Evolutionary conservation across 2,888 invertebrate genomes (phyloP), one percentile per base, ranked within the genome.

Genomic region (Pristionchus exspectatus): DNA sequence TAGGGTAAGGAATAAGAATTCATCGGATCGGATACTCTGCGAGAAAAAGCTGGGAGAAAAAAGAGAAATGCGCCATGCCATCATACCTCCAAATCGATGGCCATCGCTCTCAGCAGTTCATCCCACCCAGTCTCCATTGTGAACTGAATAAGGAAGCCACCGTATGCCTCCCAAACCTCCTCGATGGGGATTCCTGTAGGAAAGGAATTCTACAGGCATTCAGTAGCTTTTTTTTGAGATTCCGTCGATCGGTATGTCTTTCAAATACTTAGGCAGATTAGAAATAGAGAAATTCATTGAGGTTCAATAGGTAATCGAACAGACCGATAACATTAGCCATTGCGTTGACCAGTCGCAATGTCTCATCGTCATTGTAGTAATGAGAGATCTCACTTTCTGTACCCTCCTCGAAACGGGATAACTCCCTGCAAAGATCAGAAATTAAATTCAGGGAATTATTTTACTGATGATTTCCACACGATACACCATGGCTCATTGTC

Each of bases 111-210:
- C 66, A 95, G 90, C 88, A 95, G 89, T 85, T 95, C 95, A 90
- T 94, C 93, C 95, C 94, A 95, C 2, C 95, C 95, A 12, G 94
- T 95, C 83, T 95, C 95, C 95, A 95, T 95, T 3, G 94, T 94
- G 90, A 93, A 95, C 89, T 95, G 94, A 72, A 95, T 94, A 50
- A 95, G 90, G 87, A 95, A 95, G 2, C 94, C 94, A 24, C 95
- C 95, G 90, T 95, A 95, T 33, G 94, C 94, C 89, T 95, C 95
- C 95, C 95, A 95, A 10, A 95, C 93, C 87, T 95, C 94, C 85
- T 95, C 95, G 69, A 94, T 91, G 18, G 94, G 93, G 86, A 94
- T 94, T 44, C 93, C 93, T 93, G 69, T 16, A 83, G 24, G 21
- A 24, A 27, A 56, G 7, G 69, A 69, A 12, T 69, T 69, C 66